These are phyloP conservation scores for Plagiodera versicolora DNA, from an alignment of 2,888 invertebrate species.

Conservation along the genomic window DNA sequence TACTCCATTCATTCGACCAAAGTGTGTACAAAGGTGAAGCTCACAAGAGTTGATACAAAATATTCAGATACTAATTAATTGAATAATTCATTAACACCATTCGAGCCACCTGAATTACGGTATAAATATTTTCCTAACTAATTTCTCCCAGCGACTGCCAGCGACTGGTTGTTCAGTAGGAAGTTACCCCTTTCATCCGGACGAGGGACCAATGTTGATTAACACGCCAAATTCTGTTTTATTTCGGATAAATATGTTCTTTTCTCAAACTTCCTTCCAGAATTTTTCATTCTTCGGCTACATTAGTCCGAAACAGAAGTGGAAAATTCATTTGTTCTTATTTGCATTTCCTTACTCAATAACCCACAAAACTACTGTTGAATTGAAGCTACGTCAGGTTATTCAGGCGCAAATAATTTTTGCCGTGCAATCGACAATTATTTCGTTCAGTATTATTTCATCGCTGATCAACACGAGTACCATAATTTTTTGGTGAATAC, in stretches of 20 bases:
- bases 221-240: slow-evolving; percentile 1
- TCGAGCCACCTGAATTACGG: slow-evolving; percentile 29
- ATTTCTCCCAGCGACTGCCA: slow-evolving; percentile 31
- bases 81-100: slow-evolving; percentile 12
- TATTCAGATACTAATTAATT: slow-evolving; percentile 12
- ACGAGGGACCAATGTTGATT: slow-evolving; percentile 4
- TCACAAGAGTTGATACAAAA: background rate
- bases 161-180: slow-evolving; percentile 33
- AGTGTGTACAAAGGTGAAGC: background rate
- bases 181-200: slow-evolving; percentile 22
- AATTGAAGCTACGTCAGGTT: no score
- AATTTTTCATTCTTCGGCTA: no score
- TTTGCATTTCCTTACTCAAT: no score
- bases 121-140: slow-evolving; percentile 43
- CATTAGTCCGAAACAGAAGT: no score
- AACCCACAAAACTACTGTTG: no score
- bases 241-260: background rate
- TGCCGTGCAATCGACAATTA: no score
- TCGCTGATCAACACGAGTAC: no score
- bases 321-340: no score
- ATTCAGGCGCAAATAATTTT: no score
- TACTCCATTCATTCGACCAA: background rate
- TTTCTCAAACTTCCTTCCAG: background rate
- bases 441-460: no score
- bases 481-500: no score